These are phyloP conservation scores for Eupithecia exiguata DNA, from an alignment of 2,888 invertebrate genomes.

Conservation along the genomic window DNA sequence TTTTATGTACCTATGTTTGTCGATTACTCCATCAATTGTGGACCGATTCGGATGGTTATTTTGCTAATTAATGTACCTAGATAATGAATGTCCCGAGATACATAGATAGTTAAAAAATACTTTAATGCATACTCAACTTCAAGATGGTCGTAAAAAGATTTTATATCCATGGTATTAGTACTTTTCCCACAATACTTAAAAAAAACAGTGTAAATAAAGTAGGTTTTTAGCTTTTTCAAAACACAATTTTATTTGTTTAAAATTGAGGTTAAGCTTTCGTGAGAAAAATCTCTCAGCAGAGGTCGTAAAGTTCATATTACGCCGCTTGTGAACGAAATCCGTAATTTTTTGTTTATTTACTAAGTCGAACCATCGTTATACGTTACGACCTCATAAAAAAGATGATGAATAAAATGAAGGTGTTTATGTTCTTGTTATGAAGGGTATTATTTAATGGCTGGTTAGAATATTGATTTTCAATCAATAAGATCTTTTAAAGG, in stretches of 20 bases:
- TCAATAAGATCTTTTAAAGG: slow-evolving; percentile 2
- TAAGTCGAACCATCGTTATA: slow-evolving; percentile 42
- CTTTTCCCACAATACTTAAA: too few species aligned
- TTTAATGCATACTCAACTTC: too few species aligned
- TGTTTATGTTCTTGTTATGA: slow-evolving; percentile 40
- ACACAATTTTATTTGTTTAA: not conserved
- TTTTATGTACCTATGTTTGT: too few species aligned
- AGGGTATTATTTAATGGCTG: slow-evolving; percentile 27
- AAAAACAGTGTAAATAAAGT: too few species aligned
- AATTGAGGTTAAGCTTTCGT: not conserved
- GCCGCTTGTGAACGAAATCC: slow-evolving; percentile 21
- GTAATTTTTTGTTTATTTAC: slow-evolving; percentile 43
- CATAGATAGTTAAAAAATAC: too few species aligned
- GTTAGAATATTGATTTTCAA: slow-evolving; percentile 23
- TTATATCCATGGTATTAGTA: too few species aligned
- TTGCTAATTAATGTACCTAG: too few species aligned
- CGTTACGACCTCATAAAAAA: slow-evolving; percentile 40
- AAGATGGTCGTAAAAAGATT: too few species aligned
- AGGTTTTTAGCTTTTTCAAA: too few species aligned
- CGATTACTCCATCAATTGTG: too few species aligned
- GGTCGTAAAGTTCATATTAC: slow-evolving; percentile 30
- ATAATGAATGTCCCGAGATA: too few species aligned
- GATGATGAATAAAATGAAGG: slow-evolving; percentile 41
- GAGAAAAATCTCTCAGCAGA: not conserved
- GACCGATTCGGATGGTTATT: too few species aligned